Base-by-base conservation (phyloP, 2,113 vertebrate genomes). In the Sapajus apella region DNA sequence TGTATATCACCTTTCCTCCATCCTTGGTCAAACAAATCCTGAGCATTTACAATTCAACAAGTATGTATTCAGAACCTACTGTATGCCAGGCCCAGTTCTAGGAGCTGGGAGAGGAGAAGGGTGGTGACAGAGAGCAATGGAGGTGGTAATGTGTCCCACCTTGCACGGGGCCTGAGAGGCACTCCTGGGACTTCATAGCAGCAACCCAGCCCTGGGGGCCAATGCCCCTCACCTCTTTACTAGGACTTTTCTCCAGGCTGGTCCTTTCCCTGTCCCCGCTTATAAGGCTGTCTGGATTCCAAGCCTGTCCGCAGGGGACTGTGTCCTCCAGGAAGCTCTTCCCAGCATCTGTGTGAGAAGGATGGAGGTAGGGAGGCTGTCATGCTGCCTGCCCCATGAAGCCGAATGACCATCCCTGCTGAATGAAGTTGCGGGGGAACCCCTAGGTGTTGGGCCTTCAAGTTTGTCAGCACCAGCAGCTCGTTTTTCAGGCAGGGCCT, bases 181-280 rank as follows among this genome's bases (percentile, higher is more conserved):
- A 3, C 2, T 16, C 23, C 47, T 37, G 40, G 89, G 90, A 92
- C 86, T 3, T 18, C 45, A 37, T 32, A 37, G 61, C 58, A 30
- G 89, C 37, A 8, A 52, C 64, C 93, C 45, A 11, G 88, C 6
- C 37, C 64, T 86, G n/a, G 56, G 58, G 68, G 75, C 86, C 85
- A 76, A 94, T 95, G 87, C 61, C 11, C 77, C 87, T 90, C 90
- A 50, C 95, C 84, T 47, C 40, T 68, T 97, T 96, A 95, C 97
- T 97, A 96, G 84, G 64, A n/a, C 43, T 68, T 90, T 87, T 56
- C 52, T 72, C 23, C 20, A 25, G 47, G 1, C 30, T 21, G 8
- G 14, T 80, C 45, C 76, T 55, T 84, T 45, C n/a, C 58, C 37
- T 90, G 68, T 55, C 43, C 64, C 43, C 50, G 75, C 79, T 91